Percentiles rank a stretch among this genome's conserved stretches.
Conservation (phyloP, 2,113 vertebrate genomes). For the Oxygymnocypris stewartii region DNA sequence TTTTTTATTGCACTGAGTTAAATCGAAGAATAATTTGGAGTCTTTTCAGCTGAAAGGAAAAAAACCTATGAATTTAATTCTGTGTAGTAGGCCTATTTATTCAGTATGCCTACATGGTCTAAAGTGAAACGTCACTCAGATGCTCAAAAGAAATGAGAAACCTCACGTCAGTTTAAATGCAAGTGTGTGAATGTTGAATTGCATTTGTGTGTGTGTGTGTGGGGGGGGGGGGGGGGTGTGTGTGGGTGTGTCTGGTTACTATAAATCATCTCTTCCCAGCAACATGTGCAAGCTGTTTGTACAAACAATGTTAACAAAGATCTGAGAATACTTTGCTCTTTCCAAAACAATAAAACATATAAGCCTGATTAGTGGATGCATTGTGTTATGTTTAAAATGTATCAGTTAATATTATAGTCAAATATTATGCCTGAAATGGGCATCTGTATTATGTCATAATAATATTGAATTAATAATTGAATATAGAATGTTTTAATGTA, state of each 20-base stretch:
- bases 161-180: conserved; percentile 33
- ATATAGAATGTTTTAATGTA: no score
- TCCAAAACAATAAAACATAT: conserved; percentile 79
- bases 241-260: conserved; percentile 61
- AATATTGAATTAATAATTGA: no score
- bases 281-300: conserved; percentile 74
- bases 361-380: conserved; percentile 59
- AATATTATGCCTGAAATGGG: neutral
- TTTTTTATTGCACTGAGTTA: conserved; percentile 47
- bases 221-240: conserved; percentile 46
- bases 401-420: neutral
- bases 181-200: conserved; percentile 53
- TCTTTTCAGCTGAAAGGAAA: neutral
- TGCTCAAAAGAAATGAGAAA: conserved; percentile 29
- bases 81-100: conserved; percentile 42
- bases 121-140: conserved; percentile 61
- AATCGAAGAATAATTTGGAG: conserved; percentile 41
- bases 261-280: conserved; percentile 70
- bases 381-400: conserved; percentile 49
- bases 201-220: conserved; percentile 60
- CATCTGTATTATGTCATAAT: neutral
- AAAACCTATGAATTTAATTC: conserved; percentile 28
- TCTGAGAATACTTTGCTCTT: conserved; percentile 72
- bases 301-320: conserved; percentile 68
- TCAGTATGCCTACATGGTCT: conserved; percentile 51